Base-by-base conservation (phyloP, 2,888 invertebrate genomes). In the Abscondita cerata region DNA sequence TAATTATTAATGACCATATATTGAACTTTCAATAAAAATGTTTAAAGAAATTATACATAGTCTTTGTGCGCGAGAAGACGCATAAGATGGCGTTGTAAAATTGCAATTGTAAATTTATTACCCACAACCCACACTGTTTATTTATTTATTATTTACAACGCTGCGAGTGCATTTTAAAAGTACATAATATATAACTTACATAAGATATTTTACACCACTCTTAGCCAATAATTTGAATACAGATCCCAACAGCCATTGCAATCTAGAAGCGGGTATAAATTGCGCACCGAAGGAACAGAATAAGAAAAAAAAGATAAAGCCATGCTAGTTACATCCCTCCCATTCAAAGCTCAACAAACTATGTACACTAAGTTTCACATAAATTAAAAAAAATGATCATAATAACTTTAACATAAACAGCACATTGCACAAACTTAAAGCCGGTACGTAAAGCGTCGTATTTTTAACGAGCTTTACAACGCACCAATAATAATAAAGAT, bases 361-460 rank as follows among this genome's bases (percentile, higher is more conserved):
- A 25, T 25, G 4, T 25, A 25, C 25, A 25, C 25, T 25, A 25
- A 2, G 38, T 13, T 38, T 12, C 9, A 38, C 38, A 38, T 38
- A n/a, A n/a, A 38, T 38, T 38, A 5, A 25, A 9, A 5, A 48
- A 48, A 19, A 33, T 15, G 20, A 19, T 13, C 11, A 46, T 19
- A 48, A 15, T 18, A 44, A 44, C 44, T 5, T 50, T 53, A 59
- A 40, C 33, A 53, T 20, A 61, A 70, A 74, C 68, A 73, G 70
- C 70, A 77, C 76, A 77, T 76, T 77, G 77, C 78, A 78, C 77
- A 76, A 75, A 48, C 31, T 20, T 33, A 3, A 48, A 48, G 44
- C 44, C 11, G 4, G n/a, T 6, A 18, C 6, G 25, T 25, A 25
- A 25, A 4, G 25, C 25, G 25, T 25, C 25, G 25, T 25, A 25